These are phyloP conservation scores for Branchipolynoe longqiensis DNA, from an alignment of 2,888 invertebrate genomes.

Conservation along the genomic window DNA sequence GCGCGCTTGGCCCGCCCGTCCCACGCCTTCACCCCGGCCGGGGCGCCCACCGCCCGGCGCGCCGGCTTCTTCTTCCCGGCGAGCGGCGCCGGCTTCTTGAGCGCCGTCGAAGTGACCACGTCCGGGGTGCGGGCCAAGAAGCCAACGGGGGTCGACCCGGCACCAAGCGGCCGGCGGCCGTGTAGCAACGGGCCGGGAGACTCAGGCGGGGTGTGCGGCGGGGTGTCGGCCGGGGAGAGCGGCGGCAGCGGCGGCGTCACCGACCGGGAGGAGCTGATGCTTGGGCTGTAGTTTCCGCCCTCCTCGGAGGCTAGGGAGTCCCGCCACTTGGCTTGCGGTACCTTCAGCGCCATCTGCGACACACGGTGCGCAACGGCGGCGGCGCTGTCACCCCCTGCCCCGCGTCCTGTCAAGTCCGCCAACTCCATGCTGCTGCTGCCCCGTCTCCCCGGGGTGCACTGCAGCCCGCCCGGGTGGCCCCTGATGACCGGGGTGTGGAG, in stretches of 20 bases:
- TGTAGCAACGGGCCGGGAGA: constrained; percentile 18
- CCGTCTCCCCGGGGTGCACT: background rate
- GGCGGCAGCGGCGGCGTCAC: constrained; percentile 75
- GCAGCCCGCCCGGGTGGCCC: background rate
- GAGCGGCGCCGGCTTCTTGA: constrained; percentile 2
- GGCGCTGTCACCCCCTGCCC: background rate
- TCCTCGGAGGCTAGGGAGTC: constrained; percentile 52
- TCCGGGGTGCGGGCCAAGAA: constrained; percentile 56
- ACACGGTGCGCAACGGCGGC: constrained; percentile 27
- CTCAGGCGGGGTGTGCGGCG: constrained; percentile 67
- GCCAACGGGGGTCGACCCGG: background rate
- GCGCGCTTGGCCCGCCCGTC: constrained; percentile 53
- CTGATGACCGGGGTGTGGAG: background rate
- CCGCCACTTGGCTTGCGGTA: constrained; percentile 21
- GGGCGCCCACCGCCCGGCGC: background rate
- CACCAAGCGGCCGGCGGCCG: background rate
- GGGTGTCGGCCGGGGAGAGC: constrained; percentile 72
- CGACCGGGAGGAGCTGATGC: constrained; percentile 64
- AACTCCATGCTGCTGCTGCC: constrained; percentile 28
- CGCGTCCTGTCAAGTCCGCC: background rate
- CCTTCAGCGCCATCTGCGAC: constrained; percentile 38
- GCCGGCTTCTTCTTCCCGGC: constrained; percentile 42
- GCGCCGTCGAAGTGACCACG: constrained; percentile 60
- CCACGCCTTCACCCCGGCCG: constrained; percentile 53
- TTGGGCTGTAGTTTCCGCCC: constrained; percentile 56